Base-by-base conservation (phyloP, 2,888 invertebrate species). In the Cheilosia scutellata region DNA sequence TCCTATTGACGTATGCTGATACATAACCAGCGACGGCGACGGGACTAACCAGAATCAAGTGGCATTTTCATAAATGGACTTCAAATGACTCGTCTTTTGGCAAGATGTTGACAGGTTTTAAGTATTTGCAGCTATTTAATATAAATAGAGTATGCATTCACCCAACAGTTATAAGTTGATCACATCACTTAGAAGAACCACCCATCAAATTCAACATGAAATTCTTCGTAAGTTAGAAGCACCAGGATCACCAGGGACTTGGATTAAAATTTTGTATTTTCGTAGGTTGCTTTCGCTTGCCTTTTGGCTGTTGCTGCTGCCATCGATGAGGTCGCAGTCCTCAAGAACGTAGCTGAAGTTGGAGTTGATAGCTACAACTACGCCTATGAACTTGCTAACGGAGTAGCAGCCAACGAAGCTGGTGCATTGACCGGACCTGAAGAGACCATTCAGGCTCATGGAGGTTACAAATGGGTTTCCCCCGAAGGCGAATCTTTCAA, bases 271-370 rank as follows among this genome's bases (percentile, higher is more conserved):
- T 76, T 51, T 51, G 51, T 27, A 27, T 51, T 51, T 51, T 37
- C 37, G 20, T 27, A 51, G 51, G 29, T 51, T 11, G 51, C 51
- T 13, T 51, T 91, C 37, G 88, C 91, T 60, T 90, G 90, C 88
- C 2, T 51, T 4, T 51, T 51, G 51, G 51, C 51, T 27, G 25
- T 51, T 11, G 51, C 51, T 13, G 51, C 51, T 13, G 51, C 51
- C 13, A 0, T 29, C 0, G 51, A 51, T 1, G 51, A 51, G 1
- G 25, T 51, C 25, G 2, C 27, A 9, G 51, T 51, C 13, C 2
- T 51, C 13, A 25, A 27, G 13, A 51, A 27, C 25, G 27, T 27
- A 5, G 25, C 27, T 5, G 51, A 51, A 2, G 51, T 51, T 27
- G 11, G 5, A 27, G 25, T 5, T 5, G 51, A 27, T 25, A 27